These are phyloP conservation scores for Oncorhynchus masou DNA, from an alignment of 2,113 vertebrate species.

Conservation along the genomic window DNA sequence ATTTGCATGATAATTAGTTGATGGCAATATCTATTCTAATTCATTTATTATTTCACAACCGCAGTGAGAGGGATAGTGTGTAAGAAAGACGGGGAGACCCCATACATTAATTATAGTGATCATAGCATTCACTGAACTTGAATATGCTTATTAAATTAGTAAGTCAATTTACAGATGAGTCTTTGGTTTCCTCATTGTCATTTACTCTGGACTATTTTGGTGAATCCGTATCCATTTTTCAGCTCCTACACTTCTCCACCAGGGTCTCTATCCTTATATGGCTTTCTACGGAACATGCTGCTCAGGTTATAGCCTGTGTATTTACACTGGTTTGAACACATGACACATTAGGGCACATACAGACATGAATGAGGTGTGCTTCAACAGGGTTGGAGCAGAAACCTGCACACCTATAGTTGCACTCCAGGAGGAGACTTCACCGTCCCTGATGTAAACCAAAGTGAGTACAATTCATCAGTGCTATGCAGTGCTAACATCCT, in stretches of 20 bases:
- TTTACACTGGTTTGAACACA: too few species aligned
- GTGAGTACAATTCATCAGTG: too few species aligned
- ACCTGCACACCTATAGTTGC: too few species aligned
- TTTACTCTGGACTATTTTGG: constrained; percentile 38
- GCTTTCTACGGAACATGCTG: too few species aligned
- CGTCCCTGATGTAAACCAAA: too few species aligned
- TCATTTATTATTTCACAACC: constrained; percentile 73
- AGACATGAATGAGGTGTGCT: too few species aligned
- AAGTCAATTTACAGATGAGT: constrained; percentile 74
- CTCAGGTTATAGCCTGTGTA: too few species aligned
- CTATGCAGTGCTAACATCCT: too few species aligned
- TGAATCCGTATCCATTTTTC: neutral
- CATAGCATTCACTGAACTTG: constrained; percentile 77
- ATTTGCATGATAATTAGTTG: constrained; percentile 86
- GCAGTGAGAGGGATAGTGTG: constrained; percentile 53
- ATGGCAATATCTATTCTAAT: constrained; percentile 74
- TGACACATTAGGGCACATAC: too few species aligned
- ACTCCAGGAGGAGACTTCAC: too few species aligned
- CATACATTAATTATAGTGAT: constrained; percentile 80
- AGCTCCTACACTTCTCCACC: neutral
- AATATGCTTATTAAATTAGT: constrained; percentile 89
- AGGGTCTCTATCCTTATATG: neutral
- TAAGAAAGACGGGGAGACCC: constrained; percentile 44
- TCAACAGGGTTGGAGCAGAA: too few species aligned
- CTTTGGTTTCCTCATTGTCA: constrained; percentile 69